A percentile compares a stretch with the other conserved stretches of the same genome.
Evolutionary conservation across 2,113 vertebrate genomes (phyloP).

Genomic region (Gobiocypris rarus): DNA sequence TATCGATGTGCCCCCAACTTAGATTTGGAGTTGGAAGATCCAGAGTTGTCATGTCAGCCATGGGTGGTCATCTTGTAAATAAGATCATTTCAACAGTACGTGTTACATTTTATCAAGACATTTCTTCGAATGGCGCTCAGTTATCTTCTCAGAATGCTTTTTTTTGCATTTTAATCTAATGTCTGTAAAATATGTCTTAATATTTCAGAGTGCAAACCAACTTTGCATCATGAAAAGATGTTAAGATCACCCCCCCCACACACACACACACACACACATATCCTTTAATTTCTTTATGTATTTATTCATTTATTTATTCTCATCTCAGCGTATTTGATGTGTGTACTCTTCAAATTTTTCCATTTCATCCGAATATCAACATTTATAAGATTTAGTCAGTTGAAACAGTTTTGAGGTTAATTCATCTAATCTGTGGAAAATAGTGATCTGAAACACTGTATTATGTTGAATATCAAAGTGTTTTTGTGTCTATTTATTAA

Average conservation of each 20-base stretch:
- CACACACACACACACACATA: too few relatives aligned
- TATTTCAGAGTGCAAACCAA: neutral
- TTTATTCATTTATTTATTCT: neutral
- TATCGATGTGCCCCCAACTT: neutral
- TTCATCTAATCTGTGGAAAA: neutral
- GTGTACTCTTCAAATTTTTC: neutral
- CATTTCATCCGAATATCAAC: neutral
- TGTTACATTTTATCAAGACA: neutral
- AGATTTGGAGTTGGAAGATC: too few relatives aligned
- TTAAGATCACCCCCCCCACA: too few relatives aligned
- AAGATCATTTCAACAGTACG: neutral
- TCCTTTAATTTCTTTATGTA: too few relatives aligned
- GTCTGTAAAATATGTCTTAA: neutral
- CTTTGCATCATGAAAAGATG: too few relatives aligned
- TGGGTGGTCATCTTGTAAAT: neutral
- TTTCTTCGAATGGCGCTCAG: neutral
- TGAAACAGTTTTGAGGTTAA: neutral
- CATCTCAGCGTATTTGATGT: neutral
- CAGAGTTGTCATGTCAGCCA: too few relatives aligned
- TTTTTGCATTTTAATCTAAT: neutral
- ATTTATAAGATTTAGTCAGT: neutral
- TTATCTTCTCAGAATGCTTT: neutral
- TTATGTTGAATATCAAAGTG: neutral
- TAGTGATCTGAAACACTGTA: neutral
- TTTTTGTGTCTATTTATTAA: slow-evolving; percentile 1